A percentile compares a stretch with the other conserved stretches of the same genome.
Conservation (phyloP, 53 echinoderm and acorn worm genomes). For the Antedon mediterranea region DNA sequence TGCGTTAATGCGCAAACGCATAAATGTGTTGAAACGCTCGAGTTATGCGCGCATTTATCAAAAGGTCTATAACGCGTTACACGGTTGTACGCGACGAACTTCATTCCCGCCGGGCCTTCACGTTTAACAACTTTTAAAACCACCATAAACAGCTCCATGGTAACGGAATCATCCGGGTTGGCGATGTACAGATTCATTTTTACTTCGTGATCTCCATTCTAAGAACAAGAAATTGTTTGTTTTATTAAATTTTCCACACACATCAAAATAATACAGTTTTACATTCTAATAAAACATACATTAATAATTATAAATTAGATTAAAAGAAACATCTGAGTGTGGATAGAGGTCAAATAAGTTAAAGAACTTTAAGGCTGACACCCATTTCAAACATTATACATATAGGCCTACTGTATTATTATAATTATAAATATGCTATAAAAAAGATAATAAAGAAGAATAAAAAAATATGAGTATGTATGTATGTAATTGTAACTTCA, state of each 20-base stretch:
- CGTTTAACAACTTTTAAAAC: not conserved
- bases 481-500: too few species aligned
- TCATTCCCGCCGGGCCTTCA: not conserved
- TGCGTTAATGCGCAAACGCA: not conserved
- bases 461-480: too few species aligned
- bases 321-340: too few species aligned
- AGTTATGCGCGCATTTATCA: not conserved
- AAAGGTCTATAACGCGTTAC: not conserved
- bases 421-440: too few species aligned
- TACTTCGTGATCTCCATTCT: not conserved
- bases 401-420: too few species aligned
- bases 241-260: not conserved
- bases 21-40: not conserved
- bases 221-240: not conserved
- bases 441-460: too few species aligned
- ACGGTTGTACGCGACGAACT: not conserved
- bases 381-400: too few species aligned
- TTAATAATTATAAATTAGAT: too few species aligned
- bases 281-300: too few species aligned
- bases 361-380: too few species aligned
- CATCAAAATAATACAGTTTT: not conserved
- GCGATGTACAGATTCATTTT: not conserved
- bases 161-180: not conserved
- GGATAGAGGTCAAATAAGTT: too few species aligned
- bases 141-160: not conserved